Evolutionary conservation across 2,888 invertebrate genomes (phyloP).

Genomic region (Drosophila planitibia): DNA sequence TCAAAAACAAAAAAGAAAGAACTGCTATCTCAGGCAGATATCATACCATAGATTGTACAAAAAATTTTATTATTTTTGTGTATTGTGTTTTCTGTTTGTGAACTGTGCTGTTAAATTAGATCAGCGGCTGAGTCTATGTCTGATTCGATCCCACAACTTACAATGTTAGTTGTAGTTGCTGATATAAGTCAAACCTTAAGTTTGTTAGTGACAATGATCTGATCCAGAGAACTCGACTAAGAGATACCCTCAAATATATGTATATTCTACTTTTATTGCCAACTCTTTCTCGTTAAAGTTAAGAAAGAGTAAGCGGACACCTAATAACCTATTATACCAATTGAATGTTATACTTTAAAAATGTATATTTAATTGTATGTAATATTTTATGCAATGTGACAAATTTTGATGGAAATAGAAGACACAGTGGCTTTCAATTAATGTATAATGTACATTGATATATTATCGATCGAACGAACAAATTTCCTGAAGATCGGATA

Average conservation of each 20-base stretch:
- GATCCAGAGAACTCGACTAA: background rate
- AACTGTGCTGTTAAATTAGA: background rate
- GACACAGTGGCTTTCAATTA: background rate
- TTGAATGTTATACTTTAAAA: background rate
- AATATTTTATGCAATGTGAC: background rate
- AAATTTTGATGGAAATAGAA: background rate
- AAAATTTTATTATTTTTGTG: background rate
- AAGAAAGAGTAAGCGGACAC: background rate
- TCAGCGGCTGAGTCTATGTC: rapidly evolving
- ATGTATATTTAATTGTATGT: background rate
- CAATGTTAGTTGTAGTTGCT: too few relatives aligned
- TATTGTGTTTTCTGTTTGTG: background rate
- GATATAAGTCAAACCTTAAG: background rate
- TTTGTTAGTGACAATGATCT: background rate
- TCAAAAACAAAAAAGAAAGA: background rate
- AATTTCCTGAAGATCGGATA: background rate
- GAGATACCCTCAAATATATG: background rate
- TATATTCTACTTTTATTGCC: background rate
- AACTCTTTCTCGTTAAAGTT: background rate
- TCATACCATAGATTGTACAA: background rate
- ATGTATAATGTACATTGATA: background rate
- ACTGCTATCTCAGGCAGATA: background rate
- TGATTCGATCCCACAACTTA: background rate
- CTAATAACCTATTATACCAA: background rate
- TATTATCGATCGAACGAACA: background rate